A percentile compares a stretch with the other conserved stretches of the same genome.
Evolutionary conservation across 2,888 invertebrate species (phyloP).

Genomic region (Zhuqinia jingwanae): DNA sequence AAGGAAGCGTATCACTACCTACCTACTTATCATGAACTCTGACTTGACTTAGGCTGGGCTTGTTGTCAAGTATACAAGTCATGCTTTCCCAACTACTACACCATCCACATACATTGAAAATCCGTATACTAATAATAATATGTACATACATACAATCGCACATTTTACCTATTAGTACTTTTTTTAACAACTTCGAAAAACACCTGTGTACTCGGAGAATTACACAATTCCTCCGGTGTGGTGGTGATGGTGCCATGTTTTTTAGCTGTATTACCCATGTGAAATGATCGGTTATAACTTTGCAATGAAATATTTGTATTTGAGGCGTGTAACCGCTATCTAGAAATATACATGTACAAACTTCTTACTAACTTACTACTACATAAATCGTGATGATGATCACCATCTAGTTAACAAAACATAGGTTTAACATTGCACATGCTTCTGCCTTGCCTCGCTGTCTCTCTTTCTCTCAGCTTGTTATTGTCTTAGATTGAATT

Average conservation of each 20-base stretch:
- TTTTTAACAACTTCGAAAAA: conserved; percentile 3
- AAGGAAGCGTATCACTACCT: neutral
- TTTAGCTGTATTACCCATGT: neutral
- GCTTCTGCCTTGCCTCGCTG: too few species aligned
- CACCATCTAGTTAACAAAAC: neutral
- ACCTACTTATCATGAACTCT: neutral
- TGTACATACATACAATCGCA: neutral
- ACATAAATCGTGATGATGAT: neutral
- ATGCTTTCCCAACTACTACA: conserved; percentile 2
- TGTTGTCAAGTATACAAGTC: conserved; percentile 13
- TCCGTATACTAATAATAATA: neutral
- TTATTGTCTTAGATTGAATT: neutral
- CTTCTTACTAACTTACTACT: neutral
- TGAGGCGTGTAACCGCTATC: too few species aligned
- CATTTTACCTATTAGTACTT: neutral
- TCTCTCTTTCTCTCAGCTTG: neutral
- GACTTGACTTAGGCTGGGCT: neutral
- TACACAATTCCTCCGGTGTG: conserved; percentile 12
- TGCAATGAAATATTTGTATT: neutral
- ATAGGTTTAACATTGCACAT: too few species aligned
- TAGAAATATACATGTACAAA: neutral
- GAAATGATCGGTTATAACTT: too few species aligned
- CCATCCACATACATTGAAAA: neutral
- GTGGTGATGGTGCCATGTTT: neutral
- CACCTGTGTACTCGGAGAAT: conserved; percentile 34